phyloP scores from a whole-genome alignment of 2,888 invertebrate genomes.

The Phaedon cochleariae region DNA sequence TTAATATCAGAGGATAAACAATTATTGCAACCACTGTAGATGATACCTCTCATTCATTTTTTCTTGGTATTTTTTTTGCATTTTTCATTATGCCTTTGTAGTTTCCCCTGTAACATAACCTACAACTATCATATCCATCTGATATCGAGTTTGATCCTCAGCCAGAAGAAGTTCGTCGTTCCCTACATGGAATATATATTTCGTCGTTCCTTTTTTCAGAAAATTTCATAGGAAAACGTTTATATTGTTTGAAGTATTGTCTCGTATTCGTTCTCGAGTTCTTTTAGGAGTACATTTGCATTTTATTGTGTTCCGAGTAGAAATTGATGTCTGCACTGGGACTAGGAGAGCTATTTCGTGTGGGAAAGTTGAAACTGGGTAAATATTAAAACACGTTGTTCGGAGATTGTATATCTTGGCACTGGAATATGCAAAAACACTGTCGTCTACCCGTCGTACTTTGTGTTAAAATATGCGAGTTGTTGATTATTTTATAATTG shows the following conservation, averaged over 20 bases:
- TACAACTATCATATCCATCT: too few species aligned
- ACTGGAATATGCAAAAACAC: background rate
- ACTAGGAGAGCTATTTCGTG: constrained; percentile 21
- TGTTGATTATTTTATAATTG: too few species aligned
- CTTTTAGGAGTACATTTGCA: constrained; percentile 31
- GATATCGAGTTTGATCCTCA: too few species aligned
- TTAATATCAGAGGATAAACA: too few species aligned
- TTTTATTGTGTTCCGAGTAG: constrained; percentile 33
- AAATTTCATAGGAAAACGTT: constrained; percentile 24
- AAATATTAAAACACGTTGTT: constrained; percentile 18
- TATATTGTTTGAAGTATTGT: constrained; percentile 29
- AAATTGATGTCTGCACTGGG: constrained; percentile 33
- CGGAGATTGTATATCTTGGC: background rate
- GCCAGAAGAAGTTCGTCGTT: background rate
- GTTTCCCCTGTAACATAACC: too few species aligned
- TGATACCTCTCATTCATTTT: too few species aligned
- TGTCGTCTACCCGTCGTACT: background rate
- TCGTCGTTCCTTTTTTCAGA: background rate
- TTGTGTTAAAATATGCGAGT: background rate
- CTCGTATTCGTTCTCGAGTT: constrained; percentile 25
- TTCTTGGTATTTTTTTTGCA: too few species aligned
- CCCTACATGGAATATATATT: background rate
- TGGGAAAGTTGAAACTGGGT: constrained; percentile 23
- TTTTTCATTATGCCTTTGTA: too few species aligned
- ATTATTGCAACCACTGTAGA: too few species aligned